These are phyloP conservation scores for Eriosoma lanigerum DNA, from an alignment of 1,140 invertebrate genomes.

Conservation along the genomic window DNA sequence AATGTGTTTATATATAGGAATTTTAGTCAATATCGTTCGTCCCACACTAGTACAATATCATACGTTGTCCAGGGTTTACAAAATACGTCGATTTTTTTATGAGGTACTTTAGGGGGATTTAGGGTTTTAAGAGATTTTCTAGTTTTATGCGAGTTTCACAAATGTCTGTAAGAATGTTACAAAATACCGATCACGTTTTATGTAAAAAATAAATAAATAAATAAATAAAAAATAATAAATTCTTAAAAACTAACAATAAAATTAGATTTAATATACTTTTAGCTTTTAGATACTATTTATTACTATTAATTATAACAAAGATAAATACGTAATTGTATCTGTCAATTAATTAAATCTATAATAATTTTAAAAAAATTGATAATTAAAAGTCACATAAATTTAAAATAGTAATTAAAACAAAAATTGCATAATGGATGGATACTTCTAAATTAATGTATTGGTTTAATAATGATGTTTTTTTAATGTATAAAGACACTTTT, in stretches of 20 bases:
- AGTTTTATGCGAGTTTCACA: conserved; percentile 17
- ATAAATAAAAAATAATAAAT: not conserved
- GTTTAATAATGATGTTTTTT: too few relatives aligned
- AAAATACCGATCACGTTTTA: conserved; percentile 42
- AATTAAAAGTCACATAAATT: too few relatives aligned
- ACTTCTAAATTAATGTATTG: too few relatives aligned
- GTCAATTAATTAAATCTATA: too few relatives aligned
- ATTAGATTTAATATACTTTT: conserved; percentile 6
- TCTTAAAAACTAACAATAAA: not conserved
- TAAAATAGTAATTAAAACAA: too few relatives aligned
- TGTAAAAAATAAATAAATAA: too few relatives aligned
- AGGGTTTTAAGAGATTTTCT: conserved; percentile 48
- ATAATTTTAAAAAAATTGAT: too few relatives aligned
- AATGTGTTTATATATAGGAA: conserved; percentile 42
- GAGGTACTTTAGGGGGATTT: conserved; percentile 29
- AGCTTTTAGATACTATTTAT: too few relatives aligned
- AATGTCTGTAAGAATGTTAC: conserved; percentile 33
- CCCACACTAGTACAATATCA: conserved; percentile 31
- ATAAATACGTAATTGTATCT: too few relatives aligned
- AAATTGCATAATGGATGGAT: too few relatives aligned
- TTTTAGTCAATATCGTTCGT: conserved; percentile 43
- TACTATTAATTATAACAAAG: too few relatives aligned
- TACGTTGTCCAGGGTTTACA: conserved; percentile 43
- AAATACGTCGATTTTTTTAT: conserved; percentile 41
- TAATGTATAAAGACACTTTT: too few relatives aligned